Percentiles rank a stretch among this genome's conserved stretches.
Conservation (phyloP, 1,140 invertebrate species). For the Lanistes nyassanus region DNA sequence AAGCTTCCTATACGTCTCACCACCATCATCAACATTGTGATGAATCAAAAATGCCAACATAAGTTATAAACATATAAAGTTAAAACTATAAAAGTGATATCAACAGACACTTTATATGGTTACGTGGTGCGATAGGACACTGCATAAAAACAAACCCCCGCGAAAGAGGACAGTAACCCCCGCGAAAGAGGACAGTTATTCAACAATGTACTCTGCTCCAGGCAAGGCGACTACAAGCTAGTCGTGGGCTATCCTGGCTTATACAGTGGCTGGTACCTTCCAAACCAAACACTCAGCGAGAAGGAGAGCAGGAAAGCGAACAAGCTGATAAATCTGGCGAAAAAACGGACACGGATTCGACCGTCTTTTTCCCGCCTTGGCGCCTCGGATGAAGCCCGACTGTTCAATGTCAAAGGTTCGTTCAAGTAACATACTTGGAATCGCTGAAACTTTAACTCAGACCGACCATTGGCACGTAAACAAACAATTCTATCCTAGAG, state of each 20-base stretch:
- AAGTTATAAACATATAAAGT: not conserved
- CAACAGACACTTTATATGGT: not conserved
- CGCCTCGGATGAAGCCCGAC: constrained; percentile 28
- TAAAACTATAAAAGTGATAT: not conserved
- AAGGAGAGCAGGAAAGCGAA: not conserved
- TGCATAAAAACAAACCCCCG: too few species aligned
- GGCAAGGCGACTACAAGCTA: constrained; percentile 27
- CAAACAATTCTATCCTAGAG: too few species aligned
- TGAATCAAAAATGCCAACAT: not conserved
- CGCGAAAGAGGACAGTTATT: too few species aligned
- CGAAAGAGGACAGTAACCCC: too few species aligned
- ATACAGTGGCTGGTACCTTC: constrained; percentile 27
- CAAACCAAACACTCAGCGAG: not conserved
- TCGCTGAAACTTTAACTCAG: too few species aligned
- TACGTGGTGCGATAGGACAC: too few species aligned
- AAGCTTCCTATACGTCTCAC: not conserved
- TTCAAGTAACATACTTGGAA: not conserved
- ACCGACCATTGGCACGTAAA: too few species aligned
- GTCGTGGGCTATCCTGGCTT: constrained; percentile 11
- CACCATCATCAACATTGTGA: not conserved
- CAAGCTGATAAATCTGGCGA: too few species aligned
- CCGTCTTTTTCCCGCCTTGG: constrained; percentile 7
- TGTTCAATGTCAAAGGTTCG: constrained; percentile 30
- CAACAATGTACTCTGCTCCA: too few species aligned
- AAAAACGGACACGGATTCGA: not conserved